phyloP scores from a whole-genome alignment of 1,140 invertebrate species.

The Sycobia sp. region DNA sequence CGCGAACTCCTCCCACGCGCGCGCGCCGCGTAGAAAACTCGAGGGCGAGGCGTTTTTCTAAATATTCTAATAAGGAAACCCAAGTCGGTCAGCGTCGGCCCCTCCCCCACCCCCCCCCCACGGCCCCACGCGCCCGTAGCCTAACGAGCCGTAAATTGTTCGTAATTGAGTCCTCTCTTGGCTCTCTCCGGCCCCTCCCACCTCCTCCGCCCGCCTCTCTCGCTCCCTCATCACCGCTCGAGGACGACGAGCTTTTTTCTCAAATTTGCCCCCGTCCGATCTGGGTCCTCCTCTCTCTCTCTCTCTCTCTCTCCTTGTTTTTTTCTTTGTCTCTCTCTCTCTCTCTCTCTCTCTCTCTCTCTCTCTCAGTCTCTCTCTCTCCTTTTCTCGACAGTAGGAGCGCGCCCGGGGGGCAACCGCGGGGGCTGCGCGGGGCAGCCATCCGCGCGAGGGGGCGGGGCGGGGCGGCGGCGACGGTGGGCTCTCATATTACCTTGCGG shows the following conservation, averaged over 20 bases:
- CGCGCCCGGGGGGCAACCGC: conserved; percentile 26
- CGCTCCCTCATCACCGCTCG: background rate
- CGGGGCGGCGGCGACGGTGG: conserved; percentile 41
- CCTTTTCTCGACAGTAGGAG: conserved; percentile 31
- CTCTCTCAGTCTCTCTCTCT: too few relatives aligned
- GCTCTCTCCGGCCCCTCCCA: background rate
- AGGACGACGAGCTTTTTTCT: conserved; percentile 15
- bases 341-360: too few relatives aligned
- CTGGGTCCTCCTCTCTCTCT: background rate
- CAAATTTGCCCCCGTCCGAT: conserved; percentile 21
- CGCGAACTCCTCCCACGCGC: background rate
- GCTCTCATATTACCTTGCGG: conserved; percentile 38
- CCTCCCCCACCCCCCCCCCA: too few relatives aligned
- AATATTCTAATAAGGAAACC: conserved; percentile 31
- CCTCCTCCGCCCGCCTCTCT: background rate
- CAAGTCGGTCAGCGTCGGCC: background rate
- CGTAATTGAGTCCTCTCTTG: conserved; percentile 34
- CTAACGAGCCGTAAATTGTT: conserved; percentile 37
- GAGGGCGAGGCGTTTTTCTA: background rate
- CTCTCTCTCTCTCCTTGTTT: background rate
- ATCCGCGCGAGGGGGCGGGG: conserved; percentile 54
- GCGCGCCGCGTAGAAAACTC: background rate
- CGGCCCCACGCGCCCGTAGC: too few relatives aligned
- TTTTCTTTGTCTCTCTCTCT: background rate
- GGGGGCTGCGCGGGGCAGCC: conserved; percentile 46